These are phyloP conservation scores for Aurelia sp. DNA, from an alignment of 30 jellyfish, hydroid and myxozoan species.

Conservation along the genomic window DNA sequence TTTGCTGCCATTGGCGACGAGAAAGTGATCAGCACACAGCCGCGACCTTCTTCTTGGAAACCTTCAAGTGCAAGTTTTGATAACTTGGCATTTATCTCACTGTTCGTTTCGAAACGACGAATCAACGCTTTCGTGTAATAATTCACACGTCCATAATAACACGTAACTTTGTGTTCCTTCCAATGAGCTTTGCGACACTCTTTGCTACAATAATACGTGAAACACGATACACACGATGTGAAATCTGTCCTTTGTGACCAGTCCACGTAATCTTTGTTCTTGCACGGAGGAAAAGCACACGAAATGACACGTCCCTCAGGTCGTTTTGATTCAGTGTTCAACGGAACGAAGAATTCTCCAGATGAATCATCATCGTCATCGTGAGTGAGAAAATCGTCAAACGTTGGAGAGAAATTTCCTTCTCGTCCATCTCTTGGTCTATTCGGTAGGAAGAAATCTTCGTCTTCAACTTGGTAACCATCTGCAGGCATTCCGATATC, in stretches of 20 bases:
- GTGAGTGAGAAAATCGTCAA: constrained; percentile 76
- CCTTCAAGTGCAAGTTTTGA: constrained; percentile 69
- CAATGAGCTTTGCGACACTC: constrained; percentile 93
- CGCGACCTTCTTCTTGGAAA: constrained; percentile 75
- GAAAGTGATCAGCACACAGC: constrained; percentile 75
- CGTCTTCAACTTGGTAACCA: constrained; percentile 75
- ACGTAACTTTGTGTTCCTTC: constrained; percentile 85
- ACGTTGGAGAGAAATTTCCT: constrained; percentile 61
- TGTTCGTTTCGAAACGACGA: constrained; percentile 85
- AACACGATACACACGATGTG: constrained; percentile 96
- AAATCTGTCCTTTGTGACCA: constrained; percentile 74
- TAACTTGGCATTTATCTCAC: constrained; percentile 49
- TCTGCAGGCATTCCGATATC: constrained; percentile 50
- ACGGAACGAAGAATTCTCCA: constrained; percentile 70
- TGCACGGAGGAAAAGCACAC: constrained; percentile 90
- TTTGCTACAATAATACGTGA: constrained; percentile 95
- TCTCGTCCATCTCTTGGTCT: constrained; percentile 13
- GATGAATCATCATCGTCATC: constrained; percentile 70
- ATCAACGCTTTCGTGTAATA: constrained; percentile 85
- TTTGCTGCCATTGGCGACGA: constrained; percentile 91
- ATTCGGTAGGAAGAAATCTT: constrained; percentile 61
- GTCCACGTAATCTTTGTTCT: constrained; percentile 64
- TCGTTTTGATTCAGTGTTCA: constrained; percentile 42
- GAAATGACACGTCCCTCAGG: constrained; percentile 50
- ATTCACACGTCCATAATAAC: constrained; percentile 90